A percentile compares a stretch with the other conserved stretches of the same genome.
phyloP scores from a whole-genome alignment of 2,888 invertebrate genomes.

The Coremacera marginata region DNA sequence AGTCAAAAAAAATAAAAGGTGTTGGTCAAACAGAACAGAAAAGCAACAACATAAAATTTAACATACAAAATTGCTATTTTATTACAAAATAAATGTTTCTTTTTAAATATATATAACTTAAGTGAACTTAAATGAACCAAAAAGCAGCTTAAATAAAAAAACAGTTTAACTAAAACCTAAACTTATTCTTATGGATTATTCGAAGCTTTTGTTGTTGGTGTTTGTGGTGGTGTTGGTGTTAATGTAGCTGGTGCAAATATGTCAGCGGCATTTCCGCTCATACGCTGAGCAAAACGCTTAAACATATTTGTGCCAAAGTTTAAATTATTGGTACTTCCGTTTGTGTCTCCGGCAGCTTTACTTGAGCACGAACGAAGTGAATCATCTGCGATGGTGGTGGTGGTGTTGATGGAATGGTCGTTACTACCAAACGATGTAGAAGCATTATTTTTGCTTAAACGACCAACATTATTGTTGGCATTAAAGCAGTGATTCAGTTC shows the following conservation, averaged over 20 bases:
- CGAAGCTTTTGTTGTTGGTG: not conserved
- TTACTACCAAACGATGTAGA: constrained; percentile 53
- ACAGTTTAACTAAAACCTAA: not conserved
- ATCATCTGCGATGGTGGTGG: constrained; percentile 34
- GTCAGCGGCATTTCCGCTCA: constrained; percentile 54
- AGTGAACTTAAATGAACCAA: not conserved
- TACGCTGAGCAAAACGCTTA: constrained; percentile 67
- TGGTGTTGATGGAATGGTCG: constrained; percentile 36
- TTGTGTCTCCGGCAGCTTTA: constrained; percentile 30
- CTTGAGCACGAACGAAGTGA: constrained; percentile 46
- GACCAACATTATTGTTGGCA: constrained; percentile 50
- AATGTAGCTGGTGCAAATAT: constrained; percentile 34
- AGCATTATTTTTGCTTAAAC: constrained; percentile 52
- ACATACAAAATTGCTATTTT: constrained; percentile 12
- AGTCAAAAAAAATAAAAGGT: too few relatives aligned
- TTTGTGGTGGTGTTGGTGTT: constrained; percentile 10
- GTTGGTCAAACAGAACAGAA: not conserved
- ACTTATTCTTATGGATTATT: not conserved
- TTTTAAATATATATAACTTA: not conserved
- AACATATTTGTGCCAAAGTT: constrained; percentile 66
- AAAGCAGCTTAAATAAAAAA: not conserved
- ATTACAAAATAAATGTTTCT: constrained; percentile 8
- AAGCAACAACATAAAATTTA: not conserved
- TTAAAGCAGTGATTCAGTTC: constrained; percentile 18
- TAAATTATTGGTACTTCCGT: constrained; percentile 56